phyloP scores from a whole-genome alignment of 2,797 vertebrate species.

The Schizopygopsis pylzovi region DNA sequence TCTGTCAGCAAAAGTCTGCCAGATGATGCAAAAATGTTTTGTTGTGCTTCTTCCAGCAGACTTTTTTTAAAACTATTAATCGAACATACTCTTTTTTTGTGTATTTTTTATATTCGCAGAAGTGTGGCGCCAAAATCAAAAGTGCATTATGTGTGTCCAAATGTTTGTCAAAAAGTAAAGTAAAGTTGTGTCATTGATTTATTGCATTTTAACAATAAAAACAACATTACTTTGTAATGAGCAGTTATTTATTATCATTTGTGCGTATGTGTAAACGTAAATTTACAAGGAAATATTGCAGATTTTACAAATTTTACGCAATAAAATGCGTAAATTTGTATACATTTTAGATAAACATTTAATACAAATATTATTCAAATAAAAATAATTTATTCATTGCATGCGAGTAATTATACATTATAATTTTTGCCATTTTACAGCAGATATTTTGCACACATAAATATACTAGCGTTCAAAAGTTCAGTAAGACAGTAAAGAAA shows the following conservation, averaged over 20 bases:
- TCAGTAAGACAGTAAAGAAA: neutral
- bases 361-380: neutral
- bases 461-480: neutral
- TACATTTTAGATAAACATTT: neutral
- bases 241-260: neutral
- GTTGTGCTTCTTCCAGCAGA: no score
- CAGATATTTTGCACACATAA: neutral
- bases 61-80: neutral
- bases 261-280: no score
- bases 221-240: neutral
- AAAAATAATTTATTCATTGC: neutral
- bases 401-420: neutral
- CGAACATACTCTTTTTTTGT: neutral
- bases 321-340: neutral
- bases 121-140: neutral
- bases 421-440: neutral
- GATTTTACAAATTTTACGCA: neutral
- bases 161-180: neutral
- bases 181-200: neutral
- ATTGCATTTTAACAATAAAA: neutral
- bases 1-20: no score
- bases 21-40: no score
- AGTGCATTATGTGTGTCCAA: neutral
- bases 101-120: neutral
- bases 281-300: neutral